Evolutionary conservation across 2,888 invertebrate species (phyloP).

Genomic region (Eupithecia subumbrata): DNA sequence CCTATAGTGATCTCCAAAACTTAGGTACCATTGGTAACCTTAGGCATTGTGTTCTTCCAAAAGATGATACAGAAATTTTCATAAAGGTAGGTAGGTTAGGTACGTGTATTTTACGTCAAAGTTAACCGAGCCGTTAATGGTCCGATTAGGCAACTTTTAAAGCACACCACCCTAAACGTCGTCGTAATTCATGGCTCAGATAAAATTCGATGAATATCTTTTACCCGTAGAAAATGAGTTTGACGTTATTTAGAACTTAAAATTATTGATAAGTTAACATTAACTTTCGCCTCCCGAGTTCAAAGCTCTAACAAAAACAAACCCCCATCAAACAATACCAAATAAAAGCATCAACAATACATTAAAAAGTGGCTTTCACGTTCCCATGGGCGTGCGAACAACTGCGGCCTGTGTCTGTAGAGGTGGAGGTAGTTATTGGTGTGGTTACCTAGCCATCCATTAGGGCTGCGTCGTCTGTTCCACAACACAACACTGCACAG

Average conservation of each 20-base stretch:
- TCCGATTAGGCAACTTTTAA: no score
- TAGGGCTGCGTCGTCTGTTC: constrained; percentile 55
- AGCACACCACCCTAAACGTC: no score
- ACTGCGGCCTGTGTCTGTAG: not conserved
- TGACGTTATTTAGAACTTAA: not conserved
- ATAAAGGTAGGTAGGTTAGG: no score
- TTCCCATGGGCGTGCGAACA: constrained; percentile 44
- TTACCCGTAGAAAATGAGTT: not conserved
- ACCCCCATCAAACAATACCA: constrained; percentile 36
- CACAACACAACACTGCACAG: constrained; percentile 65
- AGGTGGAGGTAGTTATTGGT: not conserved
- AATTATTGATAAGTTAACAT: not conserved
- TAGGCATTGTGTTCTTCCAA: no score
- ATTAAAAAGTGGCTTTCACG: constrained; percentile 49
- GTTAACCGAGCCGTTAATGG: no score
- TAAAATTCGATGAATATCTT: no score
- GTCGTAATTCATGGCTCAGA: no score
- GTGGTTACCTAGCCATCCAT: constrained; percentile 75
- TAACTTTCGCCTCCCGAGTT: not conserved
- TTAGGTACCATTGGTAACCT: no score
- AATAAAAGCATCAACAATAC: constrained; percentile 37
- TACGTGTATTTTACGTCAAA: no score
- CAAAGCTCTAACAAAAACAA: constrained; percentile 2
- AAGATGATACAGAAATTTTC: no score
- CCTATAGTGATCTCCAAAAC: no score